A percentile compares a stretch with the other conserved stretches of the same genome.
phyloP scores from a whole-genome alignment of 2,888 invertebrate genomes.

The Gymnosoma rotundatum region DNA sequence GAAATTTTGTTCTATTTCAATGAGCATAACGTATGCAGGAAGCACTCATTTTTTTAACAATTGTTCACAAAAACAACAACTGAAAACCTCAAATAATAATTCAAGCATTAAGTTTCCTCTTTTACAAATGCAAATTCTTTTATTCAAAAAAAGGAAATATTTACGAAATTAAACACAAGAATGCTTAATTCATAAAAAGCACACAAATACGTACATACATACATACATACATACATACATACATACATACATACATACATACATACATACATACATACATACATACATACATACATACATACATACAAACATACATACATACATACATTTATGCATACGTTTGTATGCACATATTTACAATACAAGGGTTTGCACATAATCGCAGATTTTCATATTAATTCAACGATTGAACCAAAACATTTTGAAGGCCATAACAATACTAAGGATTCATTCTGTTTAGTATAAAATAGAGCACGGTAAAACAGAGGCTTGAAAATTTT shows the following conservation, averaged over 20 bases:
- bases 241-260: neutral
- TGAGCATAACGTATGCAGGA: conserved; percentile 16
- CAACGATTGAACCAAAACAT: too few species aligned
- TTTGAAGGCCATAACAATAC: too few species aligned
- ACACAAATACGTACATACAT: neutral
- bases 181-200: conserved; percentile 46
- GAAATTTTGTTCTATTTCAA: neutral
- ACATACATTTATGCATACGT: neutral
- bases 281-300: too few species aligned
- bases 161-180: conserved; percentile 52
- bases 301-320: neutral
- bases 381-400: too few species aligned
- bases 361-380: neutral
- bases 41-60: neutral
- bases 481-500: too few species aligned
- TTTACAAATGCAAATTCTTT: conserved; percentile 41
- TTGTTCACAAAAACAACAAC: neutral
- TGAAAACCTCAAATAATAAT: conserved; percentile 39
- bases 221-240: neutral
- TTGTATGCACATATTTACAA: too few species aligned
- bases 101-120: conserved; percentile 43
- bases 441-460: too few species aligned
- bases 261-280: too few species aligned
- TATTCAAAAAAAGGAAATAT: conserved; percentile 39
- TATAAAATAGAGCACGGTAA: too few species aligned